phyloP scores from a whole-genome alignment of 2,888 invertebrate species.

The Germaria angustata region DNA sequence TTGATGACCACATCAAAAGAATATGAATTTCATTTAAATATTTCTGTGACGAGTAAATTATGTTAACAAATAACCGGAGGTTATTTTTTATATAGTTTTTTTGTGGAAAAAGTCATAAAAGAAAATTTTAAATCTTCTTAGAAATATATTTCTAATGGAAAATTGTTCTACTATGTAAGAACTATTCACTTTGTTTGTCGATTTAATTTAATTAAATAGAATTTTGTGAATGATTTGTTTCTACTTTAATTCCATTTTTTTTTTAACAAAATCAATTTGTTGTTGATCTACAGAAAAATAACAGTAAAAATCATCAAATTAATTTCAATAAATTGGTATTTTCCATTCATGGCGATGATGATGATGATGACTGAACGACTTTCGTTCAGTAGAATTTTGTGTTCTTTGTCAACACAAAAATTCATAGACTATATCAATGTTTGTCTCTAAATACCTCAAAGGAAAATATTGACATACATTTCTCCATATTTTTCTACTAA shows the following conservation, averaged over 20 bases:
- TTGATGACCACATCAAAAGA: not conserved
- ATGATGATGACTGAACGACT: not conserved
- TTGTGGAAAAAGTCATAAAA: not conserved
- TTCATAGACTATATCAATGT: constrained; percentile 26
- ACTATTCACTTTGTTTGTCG: not conserved
- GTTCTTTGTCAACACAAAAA: constrained; percentile 23
- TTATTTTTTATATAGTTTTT: not conserved
- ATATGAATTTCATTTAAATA: not conserved
- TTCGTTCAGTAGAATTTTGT: not conserved
- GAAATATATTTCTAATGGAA: not conserved
- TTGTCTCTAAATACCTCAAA: constrained; percentile 50
- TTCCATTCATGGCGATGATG: constrained; percentile 7
- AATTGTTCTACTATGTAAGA: not conserved
- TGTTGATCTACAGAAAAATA: not conserved
- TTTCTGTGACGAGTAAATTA: not conserved
- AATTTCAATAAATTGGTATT: constrained; percentile 41
- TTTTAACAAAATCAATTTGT: constrained; percentile 32
- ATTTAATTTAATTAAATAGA: constrained; percentile 25
- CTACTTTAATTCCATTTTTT: not conserved
- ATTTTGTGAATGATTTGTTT: constrained; percentile 17
- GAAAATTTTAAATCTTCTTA: constrained; percentile 12
- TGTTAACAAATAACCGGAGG: not conserved
- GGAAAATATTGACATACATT: constrained; percentile 46
- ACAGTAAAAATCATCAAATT: not conserved
- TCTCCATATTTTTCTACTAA: constrained; percentile 33